Evolutionary conservation across 2,113 vertebrate species (phyloP).

Genomic region (Trochalopteron elliotii): DNA sequence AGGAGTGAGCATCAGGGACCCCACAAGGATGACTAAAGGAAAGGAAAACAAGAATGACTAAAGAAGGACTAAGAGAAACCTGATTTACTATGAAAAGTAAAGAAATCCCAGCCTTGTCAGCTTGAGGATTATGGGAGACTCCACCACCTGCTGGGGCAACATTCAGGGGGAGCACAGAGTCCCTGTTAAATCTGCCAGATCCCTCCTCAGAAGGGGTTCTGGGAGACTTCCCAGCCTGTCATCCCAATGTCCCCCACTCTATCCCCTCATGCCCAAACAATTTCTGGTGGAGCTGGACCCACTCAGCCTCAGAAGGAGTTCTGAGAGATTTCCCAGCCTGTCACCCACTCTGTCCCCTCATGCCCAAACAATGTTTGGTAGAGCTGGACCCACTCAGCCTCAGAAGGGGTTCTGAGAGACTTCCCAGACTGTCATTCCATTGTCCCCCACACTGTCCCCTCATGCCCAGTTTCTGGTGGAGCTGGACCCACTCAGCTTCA

Average conservation of each 20-base stretch:
- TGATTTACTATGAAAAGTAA: background rate
- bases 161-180: rapidly evolving
- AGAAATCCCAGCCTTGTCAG: background rate
- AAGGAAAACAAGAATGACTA: no score
- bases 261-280: no score
- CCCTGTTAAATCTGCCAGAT: background rate
- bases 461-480: background rate
- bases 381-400: no score
- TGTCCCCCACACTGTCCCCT: no score
- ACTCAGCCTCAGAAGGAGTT: background rate
- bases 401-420: no score
- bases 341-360: no score
- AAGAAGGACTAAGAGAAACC: background rate
- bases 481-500: background rate
- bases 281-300: background rate
- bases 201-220: background rate
- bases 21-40: no score
- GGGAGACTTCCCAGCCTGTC: background rate
- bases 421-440: no score
- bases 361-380: no score
- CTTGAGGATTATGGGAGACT: background rate
- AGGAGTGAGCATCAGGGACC: background rate
- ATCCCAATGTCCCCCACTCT: background rate
- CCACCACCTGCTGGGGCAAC: background rate
- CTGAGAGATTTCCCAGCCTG: no score